Base-by-base conservation (phyloP, 2,888 invertebrate genomes). In the Thera britannica region DNA sequence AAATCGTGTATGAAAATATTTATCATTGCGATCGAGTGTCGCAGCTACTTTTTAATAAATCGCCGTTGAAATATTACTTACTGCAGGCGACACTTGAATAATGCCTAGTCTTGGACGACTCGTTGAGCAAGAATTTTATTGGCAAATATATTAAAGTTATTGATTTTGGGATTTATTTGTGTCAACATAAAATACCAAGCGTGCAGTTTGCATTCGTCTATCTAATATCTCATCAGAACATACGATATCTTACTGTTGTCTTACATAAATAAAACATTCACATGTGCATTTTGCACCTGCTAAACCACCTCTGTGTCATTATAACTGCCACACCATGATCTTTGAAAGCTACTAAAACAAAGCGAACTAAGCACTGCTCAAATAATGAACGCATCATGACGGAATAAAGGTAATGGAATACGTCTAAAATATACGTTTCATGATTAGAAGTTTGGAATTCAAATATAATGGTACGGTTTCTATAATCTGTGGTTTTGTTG, bases 1-100 rank as follows among this genome's bases (percentile, higher is more conserved):
- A 72, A 67, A 72, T 75, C 72, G 70, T 74, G 75, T 74, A 73
- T 73, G 72, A 70, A 74, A 74, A 75, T 74, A 75, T 76, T 75
- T 77, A 77, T 73, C 70, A 74, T 68, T 73, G 73, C 67, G 64
- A 61, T 62, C 68, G 61, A 67, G 57, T 66, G 65, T 65, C 65
- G 41, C 65, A 70, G 72, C 63, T 66, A 64, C 63, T 67, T 65
- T 65, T 69, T 60, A 70, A 70, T 62, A 70, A 54, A 65, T 66
- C 57, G 65, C 56, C 34, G 44, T 57, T 62, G 60, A 66, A 62
- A 59, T 66, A 70, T 62, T 62, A 60, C 62, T 57, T 56, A 59
- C 65, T 62, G 48, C 69, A 44, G 66, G 69, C 62, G 52, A 63
- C 59, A 65, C 41, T 62, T 63, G 46, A 63, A 62, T 65, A 56